phyloP scores from a whole-genome alignment of 2,797 vertebrate species.

The Poeciliopsis gracilis region DNA sequence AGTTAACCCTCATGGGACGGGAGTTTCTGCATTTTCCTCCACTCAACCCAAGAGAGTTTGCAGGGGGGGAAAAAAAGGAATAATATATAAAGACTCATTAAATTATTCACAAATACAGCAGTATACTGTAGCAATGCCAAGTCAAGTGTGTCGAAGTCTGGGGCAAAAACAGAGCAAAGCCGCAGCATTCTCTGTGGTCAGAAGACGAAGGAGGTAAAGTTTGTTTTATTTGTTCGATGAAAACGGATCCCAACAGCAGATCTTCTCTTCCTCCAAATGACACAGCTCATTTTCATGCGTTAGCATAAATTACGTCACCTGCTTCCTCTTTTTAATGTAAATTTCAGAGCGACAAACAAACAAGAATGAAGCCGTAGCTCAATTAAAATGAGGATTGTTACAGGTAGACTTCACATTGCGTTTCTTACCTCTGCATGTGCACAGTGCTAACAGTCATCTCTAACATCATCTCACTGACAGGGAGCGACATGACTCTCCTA shows the following conservation, averaged over 20 bases:
- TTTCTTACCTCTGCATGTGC: conserved; percentile 44
- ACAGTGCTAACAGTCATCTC: conserved; percentile 64
- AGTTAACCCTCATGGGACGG: conserved; percentile 68
- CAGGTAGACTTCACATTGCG: conserved; percentile 35
- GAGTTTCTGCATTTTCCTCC: conserved; percentile 67
- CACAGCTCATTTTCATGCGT: conserved; percentile 63
- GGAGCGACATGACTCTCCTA: conserved; percentile 77
- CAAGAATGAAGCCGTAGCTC: conserved; percentile 7
- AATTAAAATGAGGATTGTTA: conserved; percentile 57
- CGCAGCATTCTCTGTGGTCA: conserved; percentile 35
- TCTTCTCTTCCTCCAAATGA: conserved; percentile 42
- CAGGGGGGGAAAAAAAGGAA: conserved; percentile 47
- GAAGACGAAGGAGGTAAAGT: conserved; percentile 53
- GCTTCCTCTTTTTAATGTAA: conserved; percentile 60
- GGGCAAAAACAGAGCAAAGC: conserved; percentile 47
- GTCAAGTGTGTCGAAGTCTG: conserved; percentile 56
- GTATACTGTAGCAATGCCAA: conserved; percentile 58
- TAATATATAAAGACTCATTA: conserved; percentile 71
- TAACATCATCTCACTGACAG: conserved; percentile 71
- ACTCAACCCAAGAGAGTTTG: conserved; percentile 65
- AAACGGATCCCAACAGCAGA: conserved; percentile 33
- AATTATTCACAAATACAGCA: conserved; percentile 77
- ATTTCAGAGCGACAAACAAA: conserved; percentile 40
- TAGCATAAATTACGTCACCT: conserved; percentile 48
- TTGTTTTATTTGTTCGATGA: background rate